Evolutionary conservation across 2,797 vertebrate species (phyloP).

Genomic region (Podarcis lilfordi): DNA sequence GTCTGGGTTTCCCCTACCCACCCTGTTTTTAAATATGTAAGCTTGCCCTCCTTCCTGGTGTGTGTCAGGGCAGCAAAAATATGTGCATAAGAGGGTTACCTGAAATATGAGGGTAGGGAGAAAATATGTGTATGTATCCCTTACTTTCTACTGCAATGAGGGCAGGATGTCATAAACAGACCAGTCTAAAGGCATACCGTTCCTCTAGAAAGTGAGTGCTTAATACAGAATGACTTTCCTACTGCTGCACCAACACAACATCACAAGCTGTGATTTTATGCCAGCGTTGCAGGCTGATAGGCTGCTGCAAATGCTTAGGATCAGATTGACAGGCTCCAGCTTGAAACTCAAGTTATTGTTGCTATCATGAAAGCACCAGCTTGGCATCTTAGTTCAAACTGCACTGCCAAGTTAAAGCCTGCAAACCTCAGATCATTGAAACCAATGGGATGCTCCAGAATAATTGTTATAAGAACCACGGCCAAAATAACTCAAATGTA

Average conservation of each 20-base stretch:
- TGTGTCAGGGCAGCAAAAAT: background rate
- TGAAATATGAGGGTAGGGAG: background rate
- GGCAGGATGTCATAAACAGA: background rate
- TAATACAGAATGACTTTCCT: conserved; percentile 15
- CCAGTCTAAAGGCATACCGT: background rate
- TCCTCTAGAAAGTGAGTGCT: background rate
- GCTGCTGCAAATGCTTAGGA: conserved; percentile 15
- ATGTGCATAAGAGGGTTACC: background rate
- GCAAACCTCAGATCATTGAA: conserved; percentile 10
- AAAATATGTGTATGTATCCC: background rate
- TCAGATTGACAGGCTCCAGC: conserved; percentile 13
- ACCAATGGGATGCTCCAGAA: conserved; percentile 16
- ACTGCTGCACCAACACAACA: background rate
- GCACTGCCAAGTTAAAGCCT: conserved; percentile 4
- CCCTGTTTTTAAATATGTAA: background rate
- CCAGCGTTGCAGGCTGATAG: background rate
- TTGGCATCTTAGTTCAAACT: conserved; percentile 10
- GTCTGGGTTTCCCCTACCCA: too few relatives aligned
- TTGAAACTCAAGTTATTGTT: conserved; percentile 20
- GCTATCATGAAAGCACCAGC: conserved; percentile 9
- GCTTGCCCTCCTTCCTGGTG: background rate
- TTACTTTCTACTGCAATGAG: background rate
- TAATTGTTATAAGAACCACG: background rate
- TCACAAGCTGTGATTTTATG: background rate
- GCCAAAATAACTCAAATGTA: background rate